These are phyloP conservation scores for Phyllotreta striolata DNA, from an alignment of 2,888 invertebrate species.

Conservation along the genomic window DNA sequence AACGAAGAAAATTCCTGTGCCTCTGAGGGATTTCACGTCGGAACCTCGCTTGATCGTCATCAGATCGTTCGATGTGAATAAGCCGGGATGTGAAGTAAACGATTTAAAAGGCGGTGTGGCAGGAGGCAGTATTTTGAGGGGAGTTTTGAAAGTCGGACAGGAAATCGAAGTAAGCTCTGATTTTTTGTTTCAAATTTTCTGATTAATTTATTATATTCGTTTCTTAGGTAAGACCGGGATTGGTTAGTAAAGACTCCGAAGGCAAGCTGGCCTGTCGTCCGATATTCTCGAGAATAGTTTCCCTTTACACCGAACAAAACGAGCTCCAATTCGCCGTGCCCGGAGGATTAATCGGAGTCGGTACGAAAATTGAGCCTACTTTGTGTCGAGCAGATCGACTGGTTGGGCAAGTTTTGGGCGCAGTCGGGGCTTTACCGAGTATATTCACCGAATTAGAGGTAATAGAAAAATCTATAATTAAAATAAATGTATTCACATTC, in stretches of 20 bases:
- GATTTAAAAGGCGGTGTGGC: slow-evolving; percentile 99
- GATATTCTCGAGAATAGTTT: slow-evolving; percentile 96
- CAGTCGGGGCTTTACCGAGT: slow-evolving; percentile 94
- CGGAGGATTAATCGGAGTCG: slow-evolving; percentile 99
- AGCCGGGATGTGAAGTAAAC: slow-evolving; percentile 98
- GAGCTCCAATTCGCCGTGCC: slow-evolving; percentile 98
- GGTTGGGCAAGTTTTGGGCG: slow-evolving; percentile 92
- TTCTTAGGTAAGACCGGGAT: slow-evolving; percentile 82
- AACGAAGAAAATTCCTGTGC: slow-evolving; percentile 97
- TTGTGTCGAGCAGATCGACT: slow-evolving; percentile 97
- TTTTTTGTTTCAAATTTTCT: too few relatives aligned
- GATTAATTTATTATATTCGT: neutral
- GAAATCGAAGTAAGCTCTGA: slow-evolving; percentile 96
- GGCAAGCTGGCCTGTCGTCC: slow-evolving; percentile 96
- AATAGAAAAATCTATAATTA: too few relatives aligned
- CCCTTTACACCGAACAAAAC: slow-evolving; percentile 97
- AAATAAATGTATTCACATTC: too few relatives aligned
- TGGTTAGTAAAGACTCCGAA: slow-evolving; percentile 96
- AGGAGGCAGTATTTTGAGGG: slow-evolving; percentile 96
- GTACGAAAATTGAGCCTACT: slow-evolving; percentile 98
- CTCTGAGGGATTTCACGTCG: slow-evolving; percentile 92
- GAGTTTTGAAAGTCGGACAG: slow-evolving; percentile 96
- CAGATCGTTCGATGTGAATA: slow-evolving; percentile 98
- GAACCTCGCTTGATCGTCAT: slow-evolving; percentile 95
- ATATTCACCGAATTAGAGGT: slow-evolving; percentile 99